phyloP scores from a whole-genome alignment of 2,888 invertebrate species.

The Drymonia ruficornis region DNA sequence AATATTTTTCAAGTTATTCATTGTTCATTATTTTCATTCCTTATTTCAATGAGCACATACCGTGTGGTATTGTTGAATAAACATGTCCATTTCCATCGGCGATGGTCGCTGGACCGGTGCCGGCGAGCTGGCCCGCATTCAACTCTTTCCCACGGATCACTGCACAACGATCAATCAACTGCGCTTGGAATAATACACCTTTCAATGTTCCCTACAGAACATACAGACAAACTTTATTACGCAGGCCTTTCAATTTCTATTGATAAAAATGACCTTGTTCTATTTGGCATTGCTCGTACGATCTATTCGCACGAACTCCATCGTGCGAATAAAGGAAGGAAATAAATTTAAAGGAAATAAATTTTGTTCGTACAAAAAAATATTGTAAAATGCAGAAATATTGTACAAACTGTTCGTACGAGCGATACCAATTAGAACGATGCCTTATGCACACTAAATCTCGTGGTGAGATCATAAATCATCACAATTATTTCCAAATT shows the following conservation, averaged over 20 bases:
- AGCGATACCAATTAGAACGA: too few species aligned
- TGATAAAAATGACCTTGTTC: background rate
- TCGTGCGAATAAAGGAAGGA: too few species aligned
- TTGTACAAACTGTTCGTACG: too few species aligned
- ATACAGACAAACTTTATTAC: background rate
- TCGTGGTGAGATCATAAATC: too few species aligned
- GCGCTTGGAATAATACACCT: slow-evolving; percentile 63
- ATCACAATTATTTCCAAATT: too few species aligned
- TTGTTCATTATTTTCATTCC: too few species aligned
- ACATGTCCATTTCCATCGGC: slow-evolving; percentile 76
- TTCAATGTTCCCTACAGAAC: slow-evolving; percentile 10
- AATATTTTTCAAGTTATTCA: background rate
- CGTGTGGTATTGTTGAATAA: slow-evolving; percentile 55
- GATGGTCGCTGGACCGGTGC: slow-evolving; percentile 62
- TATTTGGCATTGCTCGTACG: too few species aligned
- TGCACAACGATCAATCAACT: slow-evolving; percentile 71
- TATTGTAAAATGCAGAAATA: too few species aligned
- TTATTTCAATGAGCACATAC: background rate
- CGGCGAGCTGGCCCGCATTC: slow-evolving; percentile 54
- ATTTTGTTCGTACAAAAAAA: too few species aligned
- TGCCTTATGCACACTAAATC: too few species aligned
- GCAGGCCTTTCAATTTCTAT: slow-evolving; percentile 9
- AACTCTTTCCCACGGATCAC: slow-evolving; percentile 72
- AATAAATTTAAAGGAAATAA: too few species aligned
- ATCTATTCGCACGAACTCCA: too few species aligned